Evolutionary conservation across 1,140 invertebrate species (phyloP), one percentile per base, ranked within the genome.

Genomic region (Trichomalopsis sarcophagae): DNA sequence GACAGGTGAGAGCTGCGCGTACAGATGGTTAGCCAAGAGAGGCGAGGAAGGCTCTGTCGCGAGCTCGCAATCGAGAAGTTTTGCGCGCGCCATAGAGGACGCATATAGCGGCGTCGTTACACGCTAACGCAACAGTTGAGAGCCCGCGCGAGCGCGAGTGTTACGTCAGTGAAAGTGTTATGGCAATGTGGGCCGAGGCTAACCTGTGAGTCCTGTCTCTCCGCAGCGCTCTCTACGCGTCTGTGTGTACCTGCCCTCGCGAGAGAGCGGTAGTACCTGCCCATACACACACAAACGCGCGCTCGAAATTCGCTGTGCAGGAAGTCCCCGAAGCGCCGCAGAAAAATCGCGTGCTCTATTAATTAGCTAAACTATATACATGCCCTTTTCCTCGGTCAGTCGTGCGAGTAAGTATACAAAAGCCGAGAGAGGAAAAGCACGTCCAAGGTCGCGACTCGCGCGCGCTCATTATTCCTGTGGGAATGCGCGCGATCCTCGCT

Each of bases 91-190:
- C 44, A 66, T 33, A 79, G 55, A 13, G 33, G 73, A 47, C 27
- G 33, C 21, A 21, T 68, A 82, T 84, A 81, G 76, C 11, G 69
- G 50, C 69, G 69, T 21, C 17, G 36, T 80, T 80, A 68, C 36
- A 21, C 1, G 55, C 23, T 81, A 91, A 92, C 92, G 92, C 92
- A 93, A 93, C 91, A 92, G 91, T 93, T 93, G 92, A 93, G 90
- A 92, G 89, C 55, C 14, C 21, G 55, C 55, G 50, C 50, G 50
- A 13, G 88, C 89, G 91, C 90, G 92, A 91, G 92, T 92, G 92
- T 93, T 93, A 93, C 92, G 92, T 93, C 92, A 93, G 92, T 93
- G 92, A 93, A 93, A 93, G 92, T 92, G 92, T 93, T 93, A 93
- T 93, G 91, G 92, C 92, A 89, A 93, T 93, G 91, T 93, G 91